Percentiles rank a stretch among this genome's conserved stretches.
phyloP scores from a whole-genome alignment of 2,888 invertebrate genomes.

The Macropis europaea region DNA sequence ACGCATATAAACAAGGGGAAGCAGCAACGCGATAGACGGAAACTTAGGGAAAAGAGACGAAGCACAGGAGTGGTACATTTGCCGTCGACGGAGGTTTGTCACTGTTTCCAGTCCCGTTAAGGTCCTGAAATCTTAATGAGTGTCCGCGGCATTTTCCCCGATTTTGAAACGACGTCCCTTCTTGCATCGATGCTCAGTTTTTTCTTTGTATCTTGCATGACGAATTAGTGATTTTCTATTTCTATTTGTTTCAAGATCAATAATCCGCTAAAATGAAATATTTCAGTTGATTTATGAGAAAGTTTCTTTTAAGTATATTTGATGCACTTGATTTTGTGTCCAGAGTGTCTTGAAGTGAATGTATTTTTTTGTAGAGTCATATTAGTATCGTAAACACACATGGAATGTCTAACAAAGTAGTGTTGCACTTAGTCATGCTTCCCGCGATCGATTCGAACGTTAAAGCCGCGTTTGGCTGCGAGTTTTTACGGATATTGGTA shows the following conservation, averaged over 20 bases:
- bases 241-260: background rate
- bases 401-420: constrained; percentile 36
- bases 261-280: background rate
- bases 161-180: background rate
- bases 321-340: background rate
- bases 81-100: constrained; percentile 82
- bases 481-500: constrained; percentile 50
- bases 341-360: constrained; percentile 17
- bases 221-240: background rate
- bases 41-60: constrained; percentile 82
- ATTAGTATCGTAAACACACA: constrained; percentile 13
- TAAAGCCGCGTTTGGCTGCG: constrained; percentile 16
- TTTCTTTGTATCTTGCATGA: constrained; percentile 27
- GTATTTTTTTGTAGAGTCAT: background rate
- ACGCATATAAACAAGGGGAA: constrained; percentile 82
- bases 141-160: constrained; percentile 23
- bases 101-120: constrained; percentile 49
- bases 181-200: constrained; percentile 7
- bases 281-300: background rate
- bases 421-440: constrained; percentile 33
- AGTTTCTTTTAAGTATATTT: background rate
- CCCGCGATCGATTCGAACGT: background rate
- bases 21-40: constrained; percentile 82
- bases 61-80: constrained; percentile 83
- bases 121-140: constrained; percentile 24